Evolutionary conservation across 2,797 vertebrate genomes (phyloP).

Genomic region (Epinephelus malabaricus): DNA sequence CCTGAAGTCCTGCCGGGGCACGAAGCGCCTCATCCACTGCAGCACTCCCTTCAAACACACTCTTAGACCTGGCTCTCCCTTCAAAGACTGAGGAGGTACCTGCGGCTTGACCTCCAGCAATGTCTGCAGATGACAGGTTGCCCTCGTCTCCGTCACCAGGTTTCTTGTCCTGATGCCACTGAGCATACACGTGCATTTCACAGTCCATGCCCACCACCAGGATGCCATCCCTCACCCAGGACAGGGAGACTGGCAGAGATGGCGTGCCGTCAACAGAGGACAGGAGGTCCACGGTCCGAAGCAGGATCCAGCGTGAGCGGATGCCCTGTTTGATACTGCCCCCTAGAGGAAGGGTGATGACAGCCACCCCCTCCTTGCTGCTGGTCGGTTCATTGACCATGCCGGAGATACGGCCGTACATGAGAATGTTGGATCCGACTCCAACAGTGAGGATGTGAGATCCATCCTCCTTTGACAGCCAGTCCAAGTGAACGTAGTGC

Average conservation of each 20-base stretch:
- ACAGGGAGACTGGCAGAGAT: slow-evolving; percentile 95
- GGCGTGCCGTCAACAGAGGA: slow-evolving; percentile 97
- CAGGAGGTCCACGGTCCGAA: slow-evolving; percentile 93
- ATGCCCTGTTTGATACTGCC: slow-evolving; percentile 99
- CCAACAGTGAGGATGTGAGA: slow-evolving; percentile 98
- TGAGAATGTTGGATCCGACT: slow-evolving; percentile 97
- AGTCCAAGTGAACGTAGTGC: slow-evolving; percentile 98
- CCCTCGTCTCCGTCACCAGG: slow-evolving; percentile 87
- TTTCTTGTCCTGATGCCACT: slow-evolving; percentile 95
- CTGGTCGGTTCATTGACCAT: slow-evolving; percentile 94
- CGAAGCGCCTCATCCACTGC: slow-evolving; percentile 92
- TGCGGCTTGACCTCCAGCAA: slow-evolving; percentile 73
- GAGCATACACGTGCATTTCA: slow-evolving; percentile 99
- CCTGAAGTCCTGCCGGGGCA: slow-evolving; percentile 93
- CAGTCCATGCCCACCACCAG: slow-evolving; percentile 99
- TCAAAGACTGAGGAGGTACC: slow-evolving; percentile 71
- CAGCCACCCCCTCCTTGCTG: slow-evolving; percentile 95
- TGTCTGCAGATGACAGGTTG: slow-evolving; percentile 83
- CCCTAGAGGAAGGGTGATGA: slow-evolving; percentile 97
- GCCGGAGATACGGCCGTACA: slow-evolving; percentile 97
- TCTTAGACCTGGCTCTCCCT: slow-evolving; percentile 88
- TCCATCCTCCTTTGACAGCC: slow-evolving; percentile 99
- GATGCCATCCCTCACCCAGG: slow-evolving; percentile 98
- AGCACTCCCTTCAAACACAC: slow-evolving; percentile 90
- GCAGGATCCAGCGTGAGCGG: slow-evolving; percentile 95